Percentiles rank a stretch among this genome's conserved stretches.
These are phyloP conservation scores for Lithodes maja DNA, from an alignment of 2,888 invertebrate species.

Conservation along the genomic window DNA sequence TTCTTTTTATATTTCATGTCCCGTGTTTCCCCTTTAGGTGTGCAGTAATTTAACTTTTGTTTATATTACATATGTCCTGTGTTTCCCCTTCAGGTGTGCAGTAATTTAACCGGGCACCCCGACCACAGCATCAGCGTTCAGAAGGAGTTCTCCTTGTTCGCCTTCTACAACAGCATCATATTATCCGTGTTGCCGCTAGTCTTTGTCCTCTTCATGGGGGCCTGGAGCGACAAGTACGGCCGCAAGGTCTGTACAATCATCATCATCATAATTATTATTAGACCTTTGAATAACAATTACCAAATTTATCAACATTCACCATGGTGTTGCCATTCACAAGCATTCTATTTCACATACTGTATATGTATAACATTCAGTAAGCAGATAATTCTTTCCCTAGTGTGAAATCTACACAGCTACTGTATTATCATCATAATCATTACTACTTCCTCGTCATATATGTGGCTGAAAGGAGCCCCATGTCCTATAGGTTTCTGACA, in stretches of 20 bases:
- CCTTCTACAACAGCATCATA: constrained; percentile 68
- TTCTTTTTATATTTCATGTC: neutral
- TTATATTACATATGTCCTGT: neutral
- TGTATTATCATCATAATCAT: too few species aligned
- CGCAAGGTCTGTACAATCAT: constrained; percentile 66
- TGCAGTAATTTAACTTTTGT: neutral
- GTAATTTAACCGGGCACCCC: constrained; percentile 41
- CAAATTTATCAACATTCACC: too few species aligned
- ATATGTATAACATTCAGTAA: too few species aligned
- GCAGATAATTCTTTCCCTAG: too few species aligned
- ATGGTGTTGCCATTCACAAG: too few species aligned
- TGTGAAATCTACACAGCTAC: too few species aligned
- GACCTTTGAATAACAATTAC: too few species aligned
- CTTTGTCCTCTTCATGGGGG: constrained; percentile 72
- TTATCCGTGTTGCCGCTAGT: constrained; percentile 71
- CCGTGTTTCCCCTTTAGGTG: neutral
- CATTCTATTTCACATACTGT: too few species aligned
- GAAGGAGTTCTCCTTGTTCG: constrained; percentile 59
- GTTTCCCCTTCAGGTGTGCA: constrained; percentile 45
- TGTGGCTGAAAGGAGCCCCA: too few species aligned
- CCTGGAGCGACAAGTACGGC: constrained; percentile 72
- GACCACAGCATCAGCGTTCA: constrained; percentile 57
- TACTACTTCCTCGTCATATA: too few species aligned
- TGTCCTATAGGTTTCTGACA: too few species aligned
- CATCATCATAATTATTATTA: neutral